Conservation (phyloP, 2,797 vertebrate species). For the Semaprochilodus insignis region DNA sequence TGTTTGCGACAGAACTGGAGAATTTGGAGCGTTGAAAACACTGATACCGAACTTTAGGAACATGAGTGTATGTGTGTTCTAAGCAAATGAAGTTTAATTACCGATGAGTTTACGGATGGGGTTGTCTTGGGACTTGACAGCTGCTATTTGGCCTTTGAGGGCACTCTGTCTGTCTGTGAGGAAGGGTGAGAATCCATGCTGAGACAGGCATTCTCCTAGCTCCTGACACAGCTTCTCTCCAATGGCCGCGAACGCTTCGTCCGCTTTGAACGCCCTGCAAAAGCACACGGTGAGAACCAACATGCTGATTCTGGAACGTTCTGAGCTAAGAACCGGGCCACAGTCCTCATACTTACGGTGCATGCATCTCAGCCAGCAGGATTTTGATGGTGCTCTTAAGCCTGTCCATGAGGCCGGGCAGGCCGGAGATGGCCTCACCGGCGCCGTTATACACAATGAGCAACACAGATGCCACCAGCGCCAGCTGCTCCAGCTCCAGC, state of each 20-base stretch:
- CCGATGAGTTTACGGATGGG: slow-evolving; percentile 90
- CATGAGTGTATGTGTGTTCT: not conserved
- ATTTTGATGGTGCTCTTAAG: slow-evolving; percentile 86
- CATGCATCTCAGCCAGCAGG: slow-evolving; percentile 85
- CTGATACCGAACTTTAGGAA: not conserved
- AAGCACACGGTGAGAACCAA: not conserved
- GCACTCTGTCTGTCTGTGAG: slow-evolving; percentile 75
- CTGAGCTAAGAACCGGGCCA: not conserved
- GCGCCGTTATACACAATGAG: slow-evolving; percentile 87
- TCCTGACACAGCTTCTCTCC: slow-evolving; percentile 91
- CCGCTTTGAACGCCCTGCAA: slow-evolving; percentile 81
- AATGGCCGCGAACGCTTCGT: slow-evolving; percentile 82
- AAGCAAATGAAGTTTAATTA: slow-evolving; percentile 63
- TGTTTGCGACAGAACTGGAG: too few relatives aligned
- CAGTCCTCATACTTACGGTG: slow-evolving; percentile 80
- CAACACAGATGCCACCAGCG: slow-evolving; percentile 84
- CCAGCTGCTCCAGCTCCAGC: slow-evolving; percentile 82
- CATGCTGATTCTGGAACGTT: not conserved
- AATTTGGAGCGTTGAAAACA: not conserved
- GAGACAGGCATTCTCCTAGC: slow-evolving; percentile 82
- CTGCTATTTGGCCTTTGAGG: slow-evolving; percentile 91
- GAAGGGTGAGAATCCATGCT: slow-evolving; percentile 84
- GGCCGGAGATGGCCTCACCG: slow-evolving; percentile 80
- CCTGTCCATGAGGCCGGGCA: slow-evolving; percentile 85
- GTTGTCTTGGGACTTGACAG: slow-evolving; percentile 80